These are phyloP conservation scores for Caloenas nicobarica DNA, from an alignment of 2,113 vertebrate species.

Conservation along the genomic window DNA sequence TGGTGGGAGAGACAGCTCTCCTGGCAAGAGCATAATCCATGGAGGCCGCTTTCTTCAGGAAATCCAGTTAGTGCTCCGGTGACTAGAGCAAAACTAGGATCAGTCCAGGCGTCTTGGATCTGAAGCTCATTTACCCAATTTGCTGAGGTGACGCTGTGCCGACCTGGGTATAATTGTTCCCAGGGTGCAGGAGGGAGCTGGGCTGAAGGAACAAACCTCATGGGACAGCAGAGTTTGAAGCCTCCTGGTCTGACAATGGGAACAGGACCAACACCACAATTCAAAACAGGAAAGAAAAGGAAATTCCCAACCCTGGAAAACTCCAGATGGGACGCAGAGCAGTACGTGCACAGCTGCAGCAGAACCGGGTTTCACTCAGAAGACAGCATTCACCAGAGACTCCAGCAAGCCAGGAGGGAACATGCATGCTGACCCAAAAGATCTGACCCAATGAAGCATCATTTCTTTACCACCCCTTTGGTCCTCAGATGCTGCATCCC, in stretches of 20 bases:
- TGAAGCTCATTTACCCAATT: background rate
- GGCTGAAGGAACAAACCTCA: background rate
- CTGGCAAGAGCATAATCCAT: background rate
- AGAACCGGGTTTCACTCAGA: background rate
- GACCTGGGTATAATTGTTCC: background rate
- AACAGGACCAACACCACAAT: background rate
- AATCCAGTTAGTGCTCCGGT: background rate
- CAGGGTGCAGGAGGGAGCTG: background rate
- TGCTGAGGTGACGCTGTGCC: background rate
- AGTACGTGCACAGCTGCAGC: background rate
- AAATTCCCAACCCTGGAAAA: background rate
- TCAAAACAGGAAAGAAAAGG: background rate
- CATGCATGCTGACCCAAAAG: accelerated
- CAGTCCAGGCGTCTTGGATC: background rate
- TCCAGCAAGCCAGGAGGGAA: background rate
- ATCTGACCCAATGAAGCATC: background rate
- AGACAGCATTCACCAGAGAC: background rate
- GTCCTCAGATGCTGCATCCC: background rate
- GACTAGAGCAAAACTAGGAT: background rate
- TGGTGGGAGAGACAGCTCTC: background rate
- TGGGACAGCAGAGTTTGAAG: background rate
- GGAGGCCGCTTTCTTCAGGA: background rate
- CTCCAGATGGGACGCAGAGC: background rate
- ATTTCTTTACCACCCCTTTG: background rate
- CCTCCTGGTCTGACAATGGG: background rate